A percentile compares a stretch with the other conserved stretches of the same genome.
Evolutionary conservation across 2,888 invertebrate genomes (phyloP).

Genomic region (Branchinecta sandiegonensis): DNA sequence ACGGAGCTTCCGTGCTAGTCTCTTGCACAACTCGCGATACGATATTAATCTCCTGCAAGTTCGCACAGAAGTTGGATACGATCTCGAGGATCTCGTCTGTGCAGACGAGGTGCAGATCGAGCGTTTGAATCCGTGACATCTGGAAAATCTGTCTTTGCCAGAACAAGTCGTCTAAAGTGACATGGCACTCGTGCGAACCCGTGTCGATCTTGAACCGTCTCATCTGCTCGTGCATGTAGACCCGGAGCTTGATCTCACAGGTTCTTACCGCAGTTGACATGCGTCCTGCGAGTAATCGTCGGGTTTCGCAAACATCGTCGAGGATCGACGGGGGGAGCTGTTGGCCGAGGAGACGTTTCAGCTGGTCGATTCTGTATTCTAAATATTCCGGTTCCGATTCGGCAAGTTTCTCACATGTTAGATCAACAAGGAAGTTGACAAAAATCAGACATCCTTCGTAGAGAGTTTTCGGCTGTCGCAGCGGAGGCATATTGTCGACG

Average conservation of each 20-base stretch:
- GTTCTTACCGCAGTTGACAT: constrained; percentile 19
- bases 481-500: constrained; percentile 22
- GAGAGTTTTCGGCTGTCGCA: constrained; percentile 23
- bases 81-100: constrained; percentile 28
- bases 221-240: constrained; percentile 27
- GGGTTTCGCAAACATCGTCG: constrained; percentile 26
- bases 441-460: constrained; percentile 20
- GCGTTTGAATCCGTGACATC: constrained; percentile 25
- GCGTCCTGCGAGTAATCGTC: background rate
- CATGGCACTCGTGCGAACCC: constrained; percentile 18
- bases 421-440: constrained; percentile 24
- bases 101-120: constrained; percentile 26
- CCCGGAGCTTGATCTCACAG: constrained; percentile 25
- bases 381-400: constrained; percentile 22
- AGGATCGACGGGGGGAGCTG: constrained; percentile 25
- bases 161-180: constrained; percentile 25
- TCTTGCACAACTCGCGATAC: constrained; percentile 25
- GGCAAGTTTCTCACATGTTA: constrained; percentile 26
- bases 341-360: constrained; percentile 25
- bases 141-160: constrained; percentile 25
- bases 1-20: constrained; percentile 16
- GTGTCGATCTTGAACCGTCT: constrained; percentile 24
- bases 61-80: constrained; percentile 26
- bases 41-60: constrained; percentile 27
- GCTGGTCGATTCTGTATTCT: constrained; percentile 20